A percentile compares a stretch with the other conserved stretches of the same genome.
Evolutionary conservation across 2,888 invertebrate genomes (phyloP).

Genomic region (Limnephilus marmoratus): DNA sequence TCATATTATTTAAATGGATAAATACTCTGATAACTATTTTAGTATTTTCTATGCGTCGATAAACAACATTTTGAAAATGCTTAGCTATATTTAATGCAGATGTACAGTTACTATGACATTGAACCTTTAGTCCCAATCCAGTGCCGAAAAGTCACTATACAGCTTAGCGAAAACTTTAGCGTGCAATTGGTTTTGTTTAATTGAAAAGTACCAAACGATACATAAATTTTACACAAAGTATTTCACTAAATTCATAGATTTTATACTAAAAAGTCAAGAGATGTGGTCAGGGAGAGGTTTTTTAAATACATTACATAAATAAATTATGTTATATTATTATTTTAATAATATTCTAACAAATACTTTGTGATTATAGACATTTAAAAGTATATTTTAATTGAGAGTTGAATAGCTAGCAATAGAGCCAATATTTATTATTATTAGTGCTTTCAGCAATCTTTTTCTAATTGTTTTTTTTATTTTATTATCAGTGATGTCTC

Average conservation of each 20-base stretch:
- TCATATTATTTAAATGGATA: neutral
- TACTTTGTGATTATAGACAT: slow-evolving; percentile 27
- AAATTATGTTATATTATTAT: neutral
- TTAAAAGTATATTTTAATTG: slow-evolving; percentile 1
- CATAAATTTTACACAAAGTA: neutral
- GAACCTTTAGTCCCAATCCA: neutral
- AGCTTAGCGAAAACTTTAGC: neutral
- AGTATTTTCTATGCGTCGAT: neutral
- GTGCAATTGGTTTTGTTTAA: neutral
- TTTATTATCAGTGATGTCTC: neutral
- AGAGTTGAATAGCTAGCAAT: neutral
- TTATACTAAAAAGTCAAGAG: neutral
- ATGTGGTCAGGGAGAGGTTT: neutral
- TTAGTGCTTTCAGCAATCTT: neutral
- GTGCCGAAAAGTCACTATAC: neutral
- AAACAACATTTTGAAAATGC: neutral
- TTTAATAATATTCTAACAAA: neutral
- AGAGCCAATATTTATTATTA: neutral
- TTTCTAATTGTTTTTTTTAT: neutral
- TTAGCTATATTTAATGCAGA: neutral
- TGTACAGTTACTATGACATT: neutral
- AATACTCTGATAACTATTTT: neutral
- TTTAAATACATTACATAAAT: neutral
- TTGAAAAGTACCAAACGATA: neutral
- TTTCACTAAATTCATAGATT: neutral